Evolutionary conservation across 2,888 invertebrate genomes (phyloP), one percentile per base, ranked within the genome.

Genomic region (Chrysomela aeneicollis): DNA sequence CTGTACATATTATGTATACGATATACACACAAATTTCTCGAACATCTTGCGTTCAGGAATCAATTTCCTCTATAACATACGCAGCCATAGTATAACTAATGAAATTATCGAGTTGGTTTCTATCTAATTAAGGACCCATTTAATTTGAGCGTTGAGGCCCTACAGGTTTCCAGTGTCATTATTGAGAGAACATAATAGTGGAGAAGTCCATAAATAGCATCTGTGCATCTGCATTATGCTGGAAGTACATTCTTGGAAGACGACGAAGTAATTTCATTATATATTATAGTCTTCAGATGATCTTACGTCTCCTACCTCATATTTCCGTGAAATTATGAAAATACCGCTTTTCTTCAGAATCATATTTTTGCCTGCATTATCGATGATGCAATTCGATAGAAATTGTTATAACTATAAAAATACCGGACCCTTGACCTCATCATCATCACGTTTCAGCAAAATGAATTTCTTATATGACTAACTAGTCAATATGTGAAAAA

Each of bases 41-140:
- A n/a, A n/a, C 42, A 42, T 42, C n/a, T 42, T 15, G n/a, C 42
- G 9, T 42, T 6, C 15, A 15, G 42, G 4, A 42, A 42, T 42
- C 15, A 42, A 42, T 42, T 42, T 42, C 42, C 15, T 42, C 6
- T 42, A 15, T 42, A 15, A 15, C 42, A 8, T 15, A 42, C 1
- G 49, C 54, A 61, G 50, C 42, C 66, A 18, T 63, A 66, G 58
- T 63, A 51, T 37, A 58, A 19, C 52, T 61, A 61, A 65, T 65
- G 65, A 65, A 62, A 65, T 63, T 58, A 63, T 63, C 51, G 46
- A 66, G 58, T 50, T 52, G 66, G 66, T 61, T 63, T 66, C 66
- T 61, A 53, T 63, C 66, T 62, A 66, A 66, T 66, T 63, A 60
- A 30, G 51, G 49, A 35, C 26, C 42, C 53, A 61, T 60, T 63